These are phyloP conservation scores for Lucilia sericata DNA, from an alignment of 1,140 invertebrate species.

Conservation along the genomic window DNA sequence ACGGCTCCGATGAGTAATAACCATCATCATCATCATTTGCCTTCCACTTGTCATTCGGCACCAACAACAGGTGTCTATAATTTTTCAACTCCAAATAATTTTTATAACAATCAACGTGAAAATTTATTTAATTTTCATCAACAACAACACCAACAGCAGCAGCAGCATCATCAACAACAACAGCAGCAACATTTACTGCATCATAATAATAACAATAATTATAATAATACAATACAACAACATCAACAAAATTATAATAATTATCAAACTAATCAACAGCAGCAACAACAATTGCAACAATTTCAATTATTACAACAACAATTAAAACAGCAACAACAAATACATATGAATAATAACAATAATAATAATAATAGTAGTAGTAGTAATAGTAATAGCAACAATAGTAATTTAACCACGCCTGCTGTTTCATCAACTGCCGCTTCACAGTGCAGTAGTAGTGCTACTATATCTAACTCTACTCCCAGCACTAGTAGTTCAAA, in stretches of 20 bases:
- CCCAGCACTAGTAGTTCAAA: background rate
- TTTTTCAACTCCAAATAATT: slow-evolving; percentile 18
- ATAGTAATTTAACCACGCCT: slow-evolving; percentile 1
- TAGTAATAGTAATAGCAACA: background rate
- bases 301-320: slow-evolving; percentile 41
- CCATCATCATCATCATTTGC: too few species aligned
- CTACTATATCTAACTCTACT: background rate
- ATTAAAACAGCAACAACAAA: slow-evolving; percentile 42
- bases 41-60: background rate
- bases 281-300: slow-evolving; percentile 42
- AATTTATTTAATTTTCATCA: slow-evolving; percentile 32
- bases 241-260: slow-evolving; percentile 8
- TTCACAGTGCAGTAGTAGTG: background rate
- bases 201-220: slow-evolving; percentile 39
- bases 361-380: slow-evolving; percentile 9
- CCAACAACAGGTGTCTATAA: slow-evolving; percentile 17
- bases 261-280: slow-evolving; percentile 8
- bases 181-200: slow-evolving; percentile 50
- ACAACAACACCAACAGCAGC: slow-evolving; percentile 49
- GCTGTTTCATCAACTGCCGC: slow-evolving; percentile 1
- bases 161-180: slow-evolving; percentile 49
- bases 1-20: background rate
- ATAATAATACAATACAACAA: slow-evolving; percentile 29
- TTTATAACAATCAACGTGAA: slow-evolving; percentile 32
- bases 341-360: slow-evolving; percentile 33